Base-by-base conservation (phyloP, 2,888 invertebrate genomes). In the Drosophila kambysellisi region DNA sequence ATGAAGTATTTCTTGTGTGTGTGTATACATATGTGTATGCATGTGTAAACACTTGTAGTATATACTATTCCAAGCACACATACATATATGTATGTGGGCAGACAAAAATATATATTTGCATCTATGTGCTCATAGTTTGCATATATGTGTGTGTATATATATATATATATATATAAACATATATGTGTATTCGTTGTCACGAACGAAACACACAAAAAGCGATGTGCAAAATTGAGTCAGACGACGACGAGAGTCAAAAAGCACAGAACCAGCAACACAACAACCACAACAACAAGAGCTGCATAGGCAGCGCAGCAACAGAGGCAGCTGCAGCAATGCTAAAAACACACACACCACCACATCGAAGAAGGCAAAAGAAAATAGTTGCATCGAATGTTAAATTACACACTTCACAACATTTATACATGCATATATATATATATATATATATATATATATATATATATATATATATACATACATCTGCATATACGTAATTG, bases 201-300 rank as follows among this genome's bases (percentile, higher is more conserved):
- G 67, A 79, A 70, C 58, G 35, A 79, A 48, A 46, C 46, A 46
- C 48, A 53, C 50, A 62, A 62, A 69, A 71, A 52, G 54, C 57
- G 71, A 66, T 58, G 64, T 66, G 60, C 50, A 65, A 66, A 70
- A 66, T 65, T 69, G 66, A 78, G 56, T 74, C 74, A 63, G 71
- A 68, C 61, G 62, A 61, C 41, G 46, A 46, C 35, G 63, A 71
- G 63, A 70, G 70, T 15, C 56, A 74, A 70, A 64, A 68, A 12
- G 53, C 37, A 60, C 53, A 60, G 51, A 43, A 43, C 12, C 46
- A 46, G 20, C 20, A 20, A 39, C 17, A 39, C 17, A 17, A 39
- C 39, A 39, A 39, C 39, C 17, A 25, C 25, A 25, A 37, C 37
- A 15, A 37, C 6, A 37, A 6, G 15, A 37, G 15, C 25, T 25